Evolutionary conservation across 2,888 invertebrate species (phyloP), one percentile per base, ranked within the genome.

Genomic region (Drosophila birchii): DNA sequence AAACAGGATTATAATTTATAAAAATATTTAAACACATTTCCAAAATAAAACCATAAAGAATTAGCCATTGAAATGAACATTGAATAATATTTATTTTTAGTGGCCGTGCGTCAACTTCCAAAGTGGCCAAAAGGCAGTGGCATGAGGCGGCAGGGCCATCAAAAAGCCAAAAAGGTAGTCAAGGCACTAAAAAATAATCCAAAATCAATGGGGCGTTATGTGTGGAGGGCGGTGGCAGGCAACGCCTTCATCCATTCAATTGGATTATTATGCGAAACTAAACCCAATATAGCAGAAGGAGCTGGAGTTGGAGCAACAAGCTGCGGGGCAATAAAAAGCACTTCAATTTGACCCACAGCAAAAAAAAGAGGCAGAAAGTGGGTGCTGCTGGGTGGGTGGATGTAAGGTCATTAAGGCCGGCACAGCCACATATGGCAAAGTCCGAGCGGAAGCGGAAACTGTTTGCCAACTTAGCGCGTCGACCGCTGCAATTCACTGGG

Each of bases 191-290:
- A 88, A 88, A 83, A 87, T 89, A 87, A 87, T 87, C 87, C 89
- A 86, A 86, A 89, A 77, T 78, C 89, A 87, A 87, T 87, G 85
- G 87, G 87, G 87, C 89, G 87, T 83, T 80, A 83, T 88, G 81
- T 72, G 84, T 80, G 76, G 78, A 51, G 23, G 7, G 26, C 61
- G 18, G 62, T 11, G 38, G 36, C 23, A 53, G 51, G 47, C 47
- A 49, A 68, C 67, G 67, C 59, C 69, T 59, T 69, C 53, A 47
- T 61, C 32, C 69, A 67, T 55, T 68, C 71, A 86, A 86, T 88
- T 78, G 88, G 78, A 85, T 88, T 88, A 87, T 87, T 87, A 87
- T 87, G 86, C 87, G 81, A 68, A 81, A 77, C 80, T 83, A 83
- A 81, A 76, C 75, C 85, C 87, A 54, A 74, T 66, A 81, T 64